A percentile compares a stretch with the other conserved stretches of the same genome.
Conservation (phyloP, 2,113 vertebrate species). For the Hippotragus niger region DNA sequence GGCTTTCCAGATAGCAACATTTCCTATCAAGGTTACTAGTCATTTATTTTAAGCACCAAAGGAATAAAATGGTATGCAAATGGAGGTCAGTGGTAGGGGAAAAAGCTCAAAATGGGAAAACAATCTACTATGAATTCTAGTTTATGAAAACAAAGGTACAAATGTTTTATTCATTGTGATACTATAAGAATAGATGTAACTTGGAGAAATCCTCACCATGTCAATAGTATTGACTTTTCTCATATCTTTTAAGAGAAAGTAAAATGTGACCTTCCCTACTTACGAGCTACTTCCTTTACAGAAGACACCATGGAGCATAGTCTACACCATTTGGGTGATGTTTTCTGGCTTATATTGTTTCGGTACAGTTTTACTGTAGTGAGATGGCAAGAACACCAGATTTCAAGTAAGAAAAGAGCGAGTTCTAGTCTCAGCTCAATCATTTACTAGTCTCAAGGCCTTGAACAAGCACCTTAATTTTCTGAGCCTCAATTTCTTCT, state of each 20-base stretch:
- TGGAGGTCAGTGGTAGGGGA: not conserved
- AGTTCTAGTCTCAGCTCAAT: not conserved
- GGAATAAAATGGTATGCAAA: not conserved
- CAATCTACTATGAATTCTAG: not conserved
- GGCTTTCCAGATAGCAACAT: not conserved
- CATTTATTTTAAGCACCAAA: constrained; percentile 19
- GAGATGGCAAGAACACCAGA: not conserved
- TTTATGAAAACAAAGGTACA: not conserved
- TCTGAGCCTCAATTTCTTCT: not conserved
- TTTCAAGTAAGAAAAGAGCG: not conserved
- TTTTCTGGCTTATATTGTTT: not conserved
- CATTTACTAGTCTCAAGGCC: not conserved
- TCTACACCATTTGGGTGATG: not conserved
- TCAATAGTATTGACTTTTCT: not conserved
- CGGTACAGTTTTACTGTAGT: not conserved
- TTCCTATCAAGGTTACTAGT: not conserved
- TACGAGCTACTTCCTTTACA: not conserved
- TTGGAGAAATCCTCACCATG: not conserved
- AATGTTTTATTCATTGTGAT: not conserved
- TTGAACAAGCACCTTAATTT: not conserved
- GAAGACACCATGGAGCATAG: not conserved
- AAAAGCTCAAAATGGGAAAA: not conserved
- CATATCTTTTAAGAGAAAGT: not conserved
- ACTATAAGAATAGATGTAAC: not conserved
- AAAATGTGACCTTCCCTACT: not conserved